phyloP scores from a whole-genome alignment of 1,140 invertebrate species.

The Brachionus paranguensis region DNA sequence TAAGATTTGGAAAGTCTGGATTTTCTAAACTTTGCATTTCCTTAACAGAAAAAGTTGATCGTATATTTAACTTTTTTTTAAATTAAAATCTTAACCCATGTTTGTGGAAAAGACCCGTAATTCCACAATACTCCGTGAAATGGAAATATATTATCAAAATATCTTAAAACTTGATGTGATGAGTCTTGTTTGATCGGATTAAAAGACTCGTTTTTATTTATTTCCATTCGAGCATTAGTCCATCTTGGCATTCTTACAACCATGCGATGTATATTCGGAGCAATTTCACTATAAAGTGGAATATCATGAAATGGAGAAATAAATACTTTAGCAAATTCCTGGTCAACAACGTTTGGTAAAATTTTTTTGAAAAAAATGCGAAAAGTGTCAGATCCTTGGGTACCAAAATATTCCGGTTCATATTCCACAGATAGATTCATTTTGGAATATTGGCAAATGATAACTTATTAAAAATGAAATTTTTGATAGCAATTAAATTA shows the following conservation, averaged over 20 bases:
- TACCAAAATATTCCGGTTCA: neutral
- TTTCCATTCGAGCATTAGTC: slow-evolving; percentile 99
- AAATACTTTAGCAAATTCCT: neutral
- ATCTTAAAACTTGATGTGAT: slow-evolving; percentile 90
- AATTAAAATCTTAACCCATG: slow-evolving; percentile 63
- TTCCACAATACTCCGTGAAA: slow-evolving; percentile 99
- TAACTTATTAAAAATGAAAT: neutral
- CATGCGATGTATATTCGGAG: slow-evolving; percentile 69
- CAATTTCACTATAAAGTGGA: slow-evolving; percentile 69
- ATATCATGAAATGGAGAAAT: slow-evolving; percentile 99
- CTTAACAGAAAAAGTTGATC: neutral
- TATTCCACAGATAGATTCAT: slow-evolving; percentile 15
- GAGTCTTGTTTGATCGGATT: slow-evolving; percentile 98
- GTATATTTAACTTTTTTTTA: neutral
- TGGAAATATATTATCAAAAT: slow-evolving; percentile 94
- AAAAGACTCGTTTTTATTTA: slow-evolving; percentile 69
- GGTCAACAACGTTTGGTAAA: neutral
- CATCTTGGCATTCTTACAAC: slow-evolving; percentile 96
- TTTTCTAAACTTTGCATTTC: slow-evolving; percentile 64
- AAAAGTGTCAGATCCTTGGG: neutral
- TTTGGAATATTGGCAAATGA: neutral
- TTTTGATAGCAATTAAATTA: neutral
- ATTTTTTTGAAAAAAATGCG: slow-evolving; percentile 10
- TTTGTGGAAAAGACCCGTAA: slow-evolving; percentile 94
- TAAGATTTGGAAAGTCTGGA: slow-evolving; percentile 78